Evolutionary conservation across 2,888 invertebrate genomes (phyloP), one percentile per base, ranked within the genome.

Genomic region (Ectemnius lituratus): DNA sequence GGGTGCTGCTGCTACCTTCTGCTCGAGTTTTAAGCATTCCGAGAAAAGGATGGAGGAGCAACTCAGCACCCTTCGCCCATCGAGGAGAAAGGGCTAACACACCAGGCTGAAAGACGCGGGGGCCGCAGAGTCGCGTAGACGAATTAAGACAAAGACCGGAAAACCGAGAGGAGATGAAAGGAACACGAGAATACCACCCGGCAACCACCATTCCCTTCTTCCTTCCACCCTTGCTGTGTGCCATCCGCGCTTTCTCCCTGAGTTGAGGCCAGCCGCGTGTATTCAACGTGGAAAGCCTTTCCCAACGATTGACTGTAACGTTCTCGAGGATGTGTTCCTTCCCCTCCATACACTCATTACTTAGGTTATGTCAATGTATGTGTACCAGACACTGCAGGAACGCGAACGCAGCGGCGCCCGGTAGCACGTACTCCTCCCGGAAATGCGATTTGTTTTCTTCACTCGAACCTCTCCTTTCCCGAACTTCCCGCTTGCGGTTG

Each of bases 271-370:
- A 37, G 37, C 37, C 8, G 1, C 37, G 37, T 37, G 63, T 47
- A 56, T 65, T 62, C 60, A 60, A 37, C 16, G 5, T 5, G 59
- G 56, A 62, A 70, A 47, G 62, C 49, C 20, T 69, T 66, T 64
- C 52, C 65, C 62, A 52, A 56, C 70, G 62, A 82, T 76, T 71
- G 75, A 73, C 66, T 58, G 45, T 61, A 62, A 60, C 56, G 71
- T 75, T 82, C 73, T 80, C 66, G 66, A 18, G 63, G 61, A 11
- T 69, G 68, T 37, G 37, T 11, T 37, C 37, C 37, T 11, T 23
- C 23, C 2, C 23, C 72, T 73, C 56, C 68, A 64, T 63, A n/a
- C 64, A 56, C 69, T 78, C 78, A 73, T 78, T 83, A 78, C 76
- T 80, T 78, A 82, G 66, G 70, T 56, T 28, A 62, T 63, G 59